These are phyloP conservation scores for Drosophila emarginata DNA, from an alignment of 2,888 invertebrate genomes.

Conservation along the genomic window DNA sequence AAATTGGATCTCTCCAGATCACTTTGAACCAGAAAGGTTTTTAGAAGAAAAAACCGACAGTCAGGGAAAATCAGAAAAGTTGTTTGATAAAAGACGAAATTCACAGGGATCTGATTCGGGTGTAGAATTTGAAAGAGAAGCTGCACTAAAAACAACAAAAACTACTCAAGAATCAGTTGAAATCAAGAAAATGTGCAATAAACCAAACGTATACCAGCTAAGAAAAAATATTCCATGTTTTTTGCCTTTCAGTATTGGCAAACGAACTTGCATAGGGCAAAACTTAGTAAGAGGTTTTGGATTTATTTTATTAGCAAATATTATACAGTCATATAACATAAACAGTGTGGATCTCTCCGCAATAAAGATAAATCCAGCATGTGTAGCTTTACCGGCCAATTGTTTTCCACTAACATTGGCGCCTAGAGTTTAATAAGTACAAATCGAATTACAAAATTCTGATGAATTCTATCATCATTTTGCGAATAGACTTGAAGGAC, in stretches of 20 bases:
- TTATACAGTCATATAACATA: conserved; percentile 88
- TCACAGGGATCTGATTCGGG: conserved; percentile 84
- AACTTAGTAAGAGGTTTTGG: conserved; percentile 89
- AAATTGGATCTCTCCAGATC: conserved; percentile 88
- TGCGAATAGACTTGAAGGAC: conserved; percentile 3
- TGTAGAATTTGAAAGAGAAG: conserved; percentile 83
- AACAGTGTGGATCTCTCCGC: conserved; percentile 84
- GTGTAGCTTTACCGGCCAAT: conserved; percentile 89
- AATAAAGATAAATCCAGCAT: conserved; percentile 86
- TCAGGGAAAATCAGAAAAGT: neutral
- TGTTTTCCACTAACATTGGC: conserved; percentile 86
- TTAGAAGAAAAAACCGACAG: conserved; percentile 81
- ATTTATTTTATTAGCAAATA: conserved; percentile 88
- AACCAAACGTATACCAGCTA: conserved; percentile 57
- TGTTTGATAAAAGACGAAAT: conserved; percentile 69
- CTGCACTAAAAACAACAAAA: neutral
- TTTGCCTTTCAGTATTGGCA: conserved; percentile 92
- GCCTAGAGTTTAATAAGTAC: conserved; percentile 50
- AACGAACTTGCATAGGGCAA: conserved; percentile 92
- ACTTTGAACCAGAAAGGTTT: conserved; percentile 90
- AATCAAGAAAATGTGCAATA: no score
- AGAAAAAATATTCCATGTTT: conserved; percentile 87
- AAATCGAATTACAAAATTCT: neutral
- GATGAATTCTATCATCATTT: neutral
- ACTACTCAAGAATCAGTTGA: neutral